These are phyloP conservation scores for Eupithecia centaureata DNA, from an alignment of 2,888 invertebrate species.

Conservation along the genomic window DNA sequence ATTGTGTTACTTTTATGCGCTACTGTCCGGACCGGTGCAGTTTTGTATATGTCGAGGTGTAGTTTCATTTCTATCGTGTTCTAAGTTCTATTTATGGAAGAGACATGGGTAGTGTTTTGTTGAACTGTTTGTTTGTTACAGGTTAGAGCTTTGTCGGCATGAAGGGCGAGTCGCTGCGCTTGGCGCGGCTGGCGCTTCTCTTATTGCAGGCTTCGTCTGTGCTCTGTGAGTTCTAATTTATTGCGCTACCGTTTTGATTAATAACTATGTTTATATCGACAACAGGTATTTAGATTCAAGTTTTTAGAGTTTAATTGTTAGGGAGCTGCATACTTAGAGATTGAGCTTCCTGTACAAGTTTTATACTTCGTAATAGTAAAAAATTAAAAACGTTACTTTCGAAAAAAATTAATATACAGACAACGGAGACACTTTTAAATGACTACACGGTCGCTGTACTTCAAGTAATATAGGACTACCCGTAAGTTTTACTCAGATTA, in stretches of 20 bases:
- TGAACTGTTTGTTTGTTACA: conserved; percentile 49
- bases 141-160: conserved; percentile 65
- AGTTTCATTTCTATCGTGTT: background rate
- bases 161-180: conserved; percentile 74
- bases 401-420: background rate
- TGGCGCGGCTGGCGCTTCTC: conserved; percentile 73
- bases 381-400: background rate
- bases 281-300: background rate
- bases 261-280: background rate
- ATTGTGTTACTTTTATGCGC: background rate
- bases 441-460: background rate
- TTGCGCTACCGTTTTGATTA: conserved; percentile 18
- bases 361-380: background rate
- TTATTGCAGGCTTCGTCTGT: conserved; percentile 71
- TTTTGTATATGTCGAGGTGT: background rate
- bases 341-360: background rate
- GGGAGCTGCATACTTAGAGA: background rate
- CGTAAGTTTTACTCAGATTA: too few relatives aligned
- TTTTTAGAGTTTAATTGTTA: background rate
- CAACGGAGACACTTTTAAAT: background rate
- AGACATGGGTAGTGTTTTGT: background rate
- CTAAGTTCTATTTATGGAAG: background rate
- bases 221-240: conserved; percentile 63
- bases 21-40: background rate
- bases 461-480: background rate